Evolutionary conservation across 2,888 invertebrate genomes (phyloP).

Genomic region (Tethea ocularis): DNA sequence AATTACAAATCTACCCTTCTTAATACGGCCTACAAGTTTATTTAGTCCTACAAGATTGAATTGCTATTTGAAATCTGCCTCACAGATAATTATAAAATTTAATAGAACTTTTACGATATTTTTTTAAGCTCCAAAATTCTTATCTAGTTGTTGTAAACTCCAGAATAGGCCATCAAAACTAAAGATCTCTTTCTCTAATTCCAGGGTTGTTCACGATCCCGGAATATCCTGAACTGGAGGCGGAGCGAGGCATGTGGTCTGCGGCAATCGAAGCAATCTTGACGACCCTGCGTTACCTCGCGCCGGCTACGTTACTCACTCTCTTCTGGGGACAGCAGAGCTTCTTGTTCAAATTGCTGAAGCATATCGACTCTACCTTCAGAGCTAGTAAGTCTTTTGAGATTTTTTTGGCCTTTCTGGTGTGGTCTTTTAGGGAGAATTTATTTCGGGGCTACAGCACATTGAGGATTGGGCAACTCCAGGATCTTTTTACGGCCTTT

Average conservation of each 20-base stretch:
- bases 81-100: too few species aligned
- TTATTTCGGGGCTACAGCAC: too few species aligned
- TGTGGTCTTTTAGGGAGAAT: too few species aligned
- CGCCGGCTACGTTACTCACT: slow-evolving; percentile 82
- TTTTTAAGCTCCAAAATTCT: too few species aligned
- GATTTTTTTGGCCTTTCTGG: too few species aligned
- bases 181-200: slow-evolving; percentile 26
- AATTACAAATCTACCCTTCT: background rate
- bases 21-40: too few species aligned
- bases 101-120: too few species aligned
- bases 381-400: slow-evolving; percentile 83
- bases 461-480: too few species aligned
- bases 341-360: slow-evolving; percentile 77
- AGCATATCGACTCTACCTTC: slow-evolving; percentile 80
- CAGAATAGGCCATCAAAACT: background rate
- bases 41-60: too few species aligned
- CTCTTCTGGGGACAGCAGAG: slow-evolving; percentile 83
- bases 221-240: slow-evolving; percentile 73
- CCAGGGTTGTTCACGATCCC: slow-evolving; percentile 78
- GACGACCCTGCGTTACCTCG: slow-evolving; percentile 81
- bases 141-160: background rate
- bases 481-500: too few species aligned
- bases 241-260: slow-evolving; percentile 78
- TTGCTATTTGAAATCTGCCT: too few species aligned
- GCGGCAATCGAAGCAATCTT: slow-evolving; percentile 69